These are phyloP conservation scores for Xerus inauris DNA, from an alignment of 2,113 vertebrate species.

Conservation along the genomic window DNA sequence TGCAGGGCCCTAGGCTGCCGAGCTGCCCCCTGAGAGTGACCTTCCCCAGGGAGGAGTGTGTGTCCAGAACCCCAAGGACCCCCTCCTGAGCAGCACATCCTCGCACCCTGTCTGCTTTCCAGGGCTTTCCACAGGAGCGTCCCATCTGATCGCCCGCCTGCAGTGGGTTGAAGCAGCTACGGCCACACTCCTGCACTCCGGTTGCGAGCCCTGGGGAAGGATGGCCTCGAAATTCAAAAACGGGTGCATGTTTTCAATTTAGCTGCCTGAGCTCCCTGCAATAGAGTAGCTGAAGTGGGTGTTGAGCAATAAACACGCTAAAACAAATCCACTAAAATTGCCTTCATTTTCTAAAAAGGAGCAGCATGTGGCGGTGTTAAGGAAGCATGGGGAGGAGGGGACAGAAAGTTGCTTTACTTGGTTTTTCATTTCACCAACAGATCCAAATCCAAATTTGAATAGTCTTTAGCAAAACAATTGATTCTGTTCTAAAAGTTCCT, in stretches of 20 bases:
- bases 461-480: not conserved
- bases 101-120: too few species aligned
- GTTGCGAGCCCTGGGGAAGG: too few species aligned
- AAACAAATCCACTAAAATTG: not conserved
- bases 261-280: not conserved
- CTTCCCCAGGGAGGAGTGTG: not conserved
- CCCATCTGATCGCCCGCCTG: not conserved
- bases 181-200: not conserved
- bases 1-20: too few species aligned
- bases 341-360: not conserved
- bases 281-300: not conserved
- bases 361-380: not conserved
- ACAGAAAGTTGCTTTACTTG: not conserved
- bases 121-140: not conserved
- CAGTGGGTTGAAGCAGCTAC: fast-evolving
- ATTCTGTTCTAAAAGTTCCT: not conserved
- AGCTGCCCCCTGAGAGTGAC: not conserved
- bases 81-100: too few species aligned
- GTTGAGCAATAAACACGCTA: not conserved
- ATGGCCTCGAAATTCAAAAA: not conserved
- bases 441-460: not conserved
- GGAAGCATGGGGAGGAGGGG: not conserved
- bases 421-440: not conserved
- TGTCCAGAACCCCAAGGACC: not conserved
- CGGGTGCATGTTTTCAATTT: not conserved